Evolutionary conservation across 2,797 vertebrate species (phyloP).

Genomic region (Tachyglossus aculeatus): DNA sequence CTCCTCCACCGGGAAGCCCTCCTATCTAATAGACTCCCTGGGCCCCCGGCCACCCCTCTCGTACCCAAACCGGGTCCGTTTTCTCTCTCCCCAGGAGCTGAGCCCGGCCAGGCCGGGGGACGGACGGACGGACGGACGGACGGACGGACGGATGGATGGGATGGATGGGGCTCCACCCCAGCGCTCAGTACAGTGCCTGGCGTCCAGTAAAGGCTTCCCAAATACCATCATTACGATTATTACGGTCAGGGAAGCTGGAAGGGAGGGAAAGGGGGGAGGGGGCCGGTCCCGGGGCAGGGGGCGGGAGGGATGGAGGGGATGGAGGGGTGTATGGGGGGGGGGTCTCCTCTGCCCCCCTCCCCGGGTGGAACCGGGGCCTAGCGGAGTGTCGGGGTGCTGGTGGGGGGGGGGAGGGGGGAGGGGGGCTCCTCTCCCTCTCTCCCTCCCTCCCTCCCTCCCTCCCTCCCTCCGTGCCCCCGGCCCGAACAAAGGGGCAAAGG

Average conservation of each 20-base stretch:
- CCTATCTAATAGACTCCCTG: too few species aligned
- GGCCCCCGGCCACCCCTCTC: background rate
- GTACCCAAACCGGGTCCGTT: background rate
- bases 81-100: background rate
- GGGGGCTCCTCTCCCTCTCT: conserved; percentile 7
- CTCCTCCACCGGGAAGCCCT: too few species aligned
- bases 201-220: background rate
- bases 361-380: conserved; percentile 13
- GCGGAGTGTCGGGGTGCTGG: conserved; percentile 37
- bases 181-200: background rate
- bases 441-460: background rate
- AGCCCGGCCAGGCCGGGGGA: conserved; percentile 4
- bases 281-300: background rate
- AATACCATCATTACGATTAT: too few species aligned
- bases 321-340: conserved; percentile 12
- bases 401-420: conserved; percentile 7
- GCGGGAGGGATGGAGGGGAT: background rate
- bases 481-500: background rate
- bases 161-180: background rate
- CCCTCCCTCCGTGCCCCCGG: background rate
- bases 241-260: conserved; percentile 9
- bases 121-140: conserved; percentile 1
- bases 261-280: background rate
- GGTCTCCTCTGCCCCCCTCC: conserved; percentile 39
- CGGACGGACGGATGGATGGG: conserved; percentile 11